Base-by-base conservation (phyloP, 2,888 invertebrate genomes). In the Trypoxylon attenuatum region DNA sequence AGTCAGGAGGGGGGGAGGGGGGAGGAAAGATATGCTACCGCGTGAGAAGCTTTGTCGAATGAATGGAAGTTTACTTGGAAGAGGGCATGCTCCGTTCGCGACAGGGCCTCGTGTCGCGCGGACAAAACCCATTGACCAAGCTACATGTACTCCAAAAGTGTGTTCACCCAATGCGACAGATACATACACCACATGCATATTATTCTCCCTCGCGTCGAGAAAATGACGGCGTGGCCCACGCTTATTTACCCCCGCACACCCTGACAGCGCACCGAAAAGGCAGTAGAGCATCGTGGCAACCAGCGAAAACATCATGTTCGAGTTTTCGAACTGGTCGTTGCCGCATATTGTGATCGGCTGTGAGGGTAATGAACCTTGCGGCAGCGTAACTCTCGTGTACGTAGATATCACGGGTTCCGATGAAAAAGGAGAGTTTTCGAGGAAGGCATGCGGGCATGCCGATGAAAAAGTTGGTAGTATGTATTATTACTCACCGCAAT, bases 401-500 rank as follows among this genome's bases (percentile, higher is more conserved):
- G n/a, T n/a, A n/a, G n/a, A n/a, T n/a, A n/a, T n/a, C n/a, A n/a
- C n/a, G 45, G 55, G 45, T 27, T 46, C 13, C 16, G 18, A 16
- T 33, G 27, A 18, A 56, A 42, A 29, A 27, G 43, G 21, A 38
- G 8, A 25, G 13, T 33, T 33, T 33, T 33, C 50, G 23, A 13
- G 25, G 19, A 8, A n/a, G 25, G 25, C 18, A 16, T 51, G 22
- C n/a, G 5, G 21, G 21, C 52, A 46, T 38, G 18, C 6, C n/a
- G 41, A 8, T 4, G 15, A 8, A 2, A 54, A 59, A 21, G 60
- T 60, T 61, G 33, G 33, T 46, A 13, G 56, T 41, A 60, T n/a
- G n/a, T n/a, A n/a, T n/a, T n/a, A n/a, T n/a, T 73, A 83, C 82
- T 81, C 71, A 83, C 83, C 82, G 82, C 80, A 82, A 83, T 83